Percentiles rank a stretch among this genome's conserved stretches.
Evolutionary conservation across 2,888 invertebrate species (phyloP).

Genomic region (Stenolophus ochropezus): DNA sequence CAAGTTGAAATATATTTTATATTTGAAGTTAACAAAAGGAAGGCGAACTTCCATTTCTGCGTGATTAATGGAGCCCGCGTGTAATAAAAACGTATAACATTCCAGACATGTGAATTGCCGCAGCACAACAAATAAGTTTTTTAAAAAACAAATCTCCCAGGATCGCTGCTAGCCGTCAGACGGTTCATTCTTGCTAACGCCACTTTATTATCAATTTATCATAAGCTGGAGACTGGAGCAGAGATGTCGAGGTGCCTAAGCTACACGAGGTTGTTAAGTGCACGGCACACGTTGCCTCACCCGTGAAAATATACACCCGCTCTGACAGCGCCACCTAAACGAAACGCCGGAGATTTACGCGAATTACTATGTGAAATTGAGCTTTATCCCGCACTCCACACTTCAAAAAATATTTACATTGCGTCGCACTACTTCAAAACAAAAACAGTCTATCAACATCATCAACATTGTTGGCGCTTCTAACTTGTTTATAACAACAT

Average conservation of each 20-base stretch:
- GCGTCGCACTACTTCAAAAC: no score
- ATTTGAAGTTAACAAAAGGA: slow-evolving; percentile 48
- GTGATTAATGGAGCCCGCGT: slow-evolving; percentile 48
- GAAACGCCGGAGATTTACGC: background rate
- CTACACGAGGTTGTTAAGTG: slow-evolving; percentile 10
- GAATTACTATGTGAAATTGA: background rate
- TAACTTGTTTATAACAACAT: no score
- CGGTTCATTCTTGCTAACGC: slow-evolving; percentile 47
- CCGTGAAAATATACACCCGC: background rate
- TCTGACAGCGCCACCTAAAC: background rate
- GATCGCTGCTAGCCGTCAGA: slow-evolving; percentile 39
- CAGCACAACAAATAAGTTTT: slow-evolving; percentile 55
- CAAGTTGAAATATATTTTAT: slow-evolving; percentile 50
- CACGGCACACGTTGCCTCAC: background rate
- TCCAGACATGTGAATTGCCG: slow-evolving; percentile 52
- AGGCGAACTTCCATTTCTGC: slow-evolving; percentile 18
- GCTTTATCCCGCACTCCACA: background rate
- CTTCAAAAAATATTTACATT: background rate
- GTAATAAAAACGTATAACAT: slow-evolving; percentile 55
- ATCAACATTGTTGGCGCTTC: no score
- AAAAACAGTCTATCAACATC: no score
- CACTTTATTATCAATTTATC: slow-evolving; percentile 55
- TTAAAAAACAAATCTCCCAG: slow-evolving; percentile 53
- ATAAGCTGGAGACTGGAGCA: slow-evolving; percentile 14
- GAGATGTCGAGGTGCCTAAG: slow-evolving; percentile 1